These are phyloP conservation scores for Hipposideros armiger DNA, from an alignment of 2,113 vertebrate genomes.

Conservation along the genomic window DNA sequence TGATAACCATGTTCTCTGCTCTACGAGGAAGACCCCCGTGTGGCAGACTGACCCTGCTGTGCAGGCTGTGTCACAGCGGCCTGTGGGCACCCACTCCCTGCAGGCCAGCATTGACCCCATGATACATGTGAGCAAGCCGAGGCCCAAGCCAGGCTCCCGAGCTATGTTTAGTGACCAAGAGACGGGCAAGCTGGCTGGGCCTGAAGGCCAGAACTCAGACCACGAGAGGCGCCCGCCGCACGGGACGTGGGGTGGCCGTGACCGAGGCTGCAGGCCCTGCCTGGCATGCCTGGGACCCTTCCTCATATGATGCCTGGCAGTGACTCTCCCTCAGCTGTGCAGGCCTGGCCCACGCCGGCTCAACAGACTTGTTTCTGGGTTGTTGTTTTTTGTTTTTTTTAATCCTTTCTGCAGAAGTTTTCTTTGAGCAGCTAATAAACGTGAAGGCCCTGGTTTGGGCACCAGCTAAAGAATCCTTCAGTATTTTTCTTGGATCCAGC, in stretches of 20 bases:
- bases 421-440: constrained; percentile 19
- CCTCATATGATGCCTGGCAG: background rate
- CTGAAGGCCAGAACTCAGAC: background rate
- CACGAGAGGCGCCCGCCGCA: fast-evolving
- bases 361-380: background rate
- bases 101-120: background rate
- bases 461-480: constrained; percentile 48
- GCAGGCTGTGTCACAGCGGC: background rate
- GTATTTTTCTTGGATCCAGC: constrained; percentile 76
- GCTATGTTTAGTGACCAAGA: background rate
- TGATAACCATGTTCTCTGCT: background rate
- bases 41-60: background rate
- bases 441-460: constrained; percentile 24
- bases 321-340: background rate
- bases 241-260: fast-evolving
- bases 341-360: background rate
- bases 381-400: background rate
- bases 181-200: background rate
- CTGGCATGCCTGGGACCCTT: background rate
- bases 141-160: background rate
- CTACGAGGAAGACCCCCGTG: fast-evolving
- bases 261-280: background rate
- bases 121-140: fast-evolving
- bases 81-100: fast-evolving
- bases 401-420: constrained; percentile 20